Evolutionary conservation across 2,113 vertebrate species (phyloP).

Genomic region (Phrynosoma platyrhinos): DNA sequence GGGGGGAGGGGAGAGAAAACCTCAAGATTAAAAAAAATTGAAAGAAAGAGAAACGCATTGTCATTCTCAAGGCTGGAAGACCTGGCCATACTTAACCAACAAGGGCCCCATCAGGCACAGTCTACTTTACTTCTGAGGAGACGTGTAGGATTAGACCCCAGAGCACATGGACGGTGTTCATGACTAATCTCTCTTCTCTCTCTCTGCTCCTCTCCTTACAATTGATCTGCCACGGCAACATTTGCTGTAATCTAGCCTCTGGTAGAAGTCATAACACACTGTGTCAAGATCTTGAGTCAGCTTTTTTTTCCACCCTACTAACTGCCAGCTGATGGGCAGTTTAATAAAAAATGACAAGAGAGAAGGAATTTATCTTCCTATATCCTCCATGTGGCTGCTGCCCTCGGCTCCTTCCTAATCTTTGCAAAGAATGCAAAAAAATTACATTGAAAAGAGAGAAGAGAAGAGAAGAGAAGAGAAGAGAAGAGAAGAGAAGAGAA

Average conservation of each 20-base stretch:
- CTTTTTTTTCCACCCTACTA: background rate
- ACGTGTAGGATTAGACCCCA: background rate
- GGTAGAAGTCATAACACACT: background rate
- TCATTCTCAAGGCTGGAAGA: too few relatives aligned
- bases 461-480: constrained; percentile 39
- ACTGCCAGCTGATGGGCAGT: constrained; percentile 19
- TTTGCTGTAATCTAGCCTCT: background rate
- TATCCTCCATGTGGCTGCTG: background rate
- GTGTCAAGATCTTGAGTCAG: background rate
- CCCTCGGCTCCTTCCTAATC: constrained; percentile 6
- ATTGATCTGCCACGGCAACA: background rate
- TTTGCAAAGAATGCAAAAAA: constrained; percentile 28
- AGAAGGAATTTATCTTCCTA: constrained; percentile 17
- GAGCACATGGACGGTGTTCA: background rate
- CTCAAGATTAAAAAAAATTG: too few relatives aligned
- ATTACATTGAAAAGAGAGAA: background rate
- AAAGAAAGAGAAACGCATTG: too few relatives aligned
- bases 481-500: background rate
- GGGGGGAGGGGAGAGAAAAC: too few relatives aligned
- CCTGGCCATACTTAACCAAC: background rate
- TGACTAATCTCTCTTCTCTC: rapidly evolving
- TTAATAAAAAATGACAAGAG: constrained; percentile 28
- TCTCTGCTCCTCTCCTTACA: background rate
- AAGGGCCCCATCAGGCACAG: background rate
- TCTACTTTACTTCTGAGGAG: background rate